These are phyloP conservation scores for Cavia porcellus DNA, from an alignment of 2,113 vertebrate species.

Conservation along the genomic window DNA sequence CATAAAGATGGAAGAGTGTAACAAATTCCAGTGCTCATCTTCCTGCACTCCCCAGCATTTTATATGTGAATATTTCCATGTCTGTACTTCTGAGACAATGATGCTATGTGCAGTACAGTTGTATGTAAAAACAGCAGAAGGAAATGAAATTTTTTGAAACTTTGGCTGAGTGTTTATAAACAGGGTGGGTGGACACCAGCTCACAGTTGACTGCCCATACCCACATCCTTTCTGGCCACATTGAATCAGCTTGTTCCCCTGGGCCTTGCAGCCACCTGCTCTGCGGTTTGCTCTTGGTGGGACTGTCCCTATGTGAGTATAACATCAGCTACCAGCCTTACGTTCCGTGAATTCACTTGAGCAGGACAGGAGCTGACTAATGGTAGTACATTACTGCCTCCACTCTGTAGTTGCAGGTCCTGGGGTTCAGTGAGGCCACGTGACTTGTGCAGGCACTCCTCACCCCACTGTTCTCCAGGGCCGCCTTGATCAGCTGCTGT, in stretches of 20 bases:
- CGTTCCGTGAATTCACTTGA: background rate
- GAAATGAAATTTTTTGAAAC: background rate
- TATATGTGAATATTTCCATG: conserved; percentile 30
- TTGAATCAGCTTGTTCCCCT: conserved; percentile 34
- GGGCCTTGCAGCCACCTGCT: conserved; percentile 63
- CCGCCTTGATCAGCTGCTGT: background rate
- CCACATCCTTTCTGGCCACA: background rate
- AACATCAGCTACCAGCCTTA: background rate
- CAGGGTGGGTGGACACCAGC: background rate
- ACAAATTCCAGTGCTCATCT: background rate
- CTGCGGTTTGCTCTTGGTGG: conserved; percentile 8
- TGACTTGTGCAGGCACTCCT: background rate
- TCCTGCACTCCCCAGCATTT: background rate
- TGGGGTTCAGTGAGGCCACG: background rate
- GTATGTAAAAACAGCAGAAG: background rate
- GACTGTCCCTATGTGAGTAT: conserved; percentile 4
- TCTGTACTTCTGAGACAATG: background rate
- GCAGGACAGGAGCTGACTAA: background rate
- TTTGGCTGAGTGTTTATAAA: conserved; percentile 61
- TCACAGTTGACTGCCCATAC: conserved; percentile 26
- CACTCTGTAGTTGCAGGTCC: background rate
- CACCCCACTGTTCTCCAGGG: background rate
- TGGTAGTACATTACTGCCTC: background rate
- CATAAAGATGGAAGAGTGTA: background rate
- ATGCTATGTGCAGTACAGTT: background rate